Conservation (phyloP, 2,113 vertebrate genomes). For the Thalassarche chlororhynchos region DNA sequence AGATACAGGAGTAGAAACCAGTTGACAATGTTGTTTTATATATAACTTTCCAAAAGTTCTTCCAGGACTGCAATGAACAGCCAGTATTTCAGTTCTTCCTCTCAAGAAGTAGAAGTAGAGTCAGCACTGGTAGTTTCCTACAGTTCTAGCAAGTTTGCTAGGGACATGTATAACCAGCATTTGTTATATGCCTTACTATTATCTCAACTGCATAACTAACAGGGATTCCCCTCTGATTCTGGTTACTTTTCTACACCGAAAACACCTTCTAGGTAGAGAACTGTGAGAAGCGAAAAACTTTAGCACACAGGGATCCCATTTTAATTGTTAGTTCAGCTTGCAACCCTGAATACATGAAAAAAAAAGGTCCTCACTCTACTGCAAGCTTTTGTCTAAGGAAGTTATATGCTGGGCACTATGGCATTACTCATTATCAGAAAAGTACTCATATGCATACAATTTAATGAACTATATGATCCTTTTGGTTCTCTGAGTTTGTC, state of each 20-base stretch:
- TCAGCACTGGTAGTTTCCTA: background rate
- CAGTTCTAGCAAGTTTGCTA: background rate
- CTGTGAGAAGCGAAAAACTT: background rate
- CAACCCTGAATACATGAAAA: background rate
- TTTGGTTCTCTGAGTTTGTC: background rate
- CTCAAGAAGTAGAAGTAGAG: background rate
- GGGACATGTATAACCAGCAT: background rate
- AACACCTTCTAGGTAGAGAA: background rate
- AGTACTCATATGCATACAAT: background rate
- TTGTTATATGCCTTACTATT: background rate
- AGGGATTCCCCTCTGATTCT: background rate
- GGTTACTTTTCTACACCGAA: background rate
- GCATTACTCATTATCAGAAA: background rate
- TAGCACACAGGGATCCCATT: background rate
- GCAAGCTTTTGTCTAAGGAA: background rate
- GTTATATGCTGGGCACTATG: background rate
- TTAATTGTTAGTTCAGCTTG: background rate
- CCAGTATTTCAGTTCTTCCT: background rate
- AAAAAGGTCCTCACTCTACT: background rate
- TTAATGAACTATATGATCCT: background rate
- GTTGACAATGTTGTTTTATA: background rate
- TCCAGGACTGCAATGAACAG: background rate
- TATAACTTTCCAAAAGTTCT: background rate
- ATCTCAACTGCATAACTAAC: background rate
- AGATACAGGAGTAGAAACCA: background rate